Evolutionary conservation across 2,113 vertebrate genomes (phyloP).

Genomic region (Apaloderma vittatum): DNA sequence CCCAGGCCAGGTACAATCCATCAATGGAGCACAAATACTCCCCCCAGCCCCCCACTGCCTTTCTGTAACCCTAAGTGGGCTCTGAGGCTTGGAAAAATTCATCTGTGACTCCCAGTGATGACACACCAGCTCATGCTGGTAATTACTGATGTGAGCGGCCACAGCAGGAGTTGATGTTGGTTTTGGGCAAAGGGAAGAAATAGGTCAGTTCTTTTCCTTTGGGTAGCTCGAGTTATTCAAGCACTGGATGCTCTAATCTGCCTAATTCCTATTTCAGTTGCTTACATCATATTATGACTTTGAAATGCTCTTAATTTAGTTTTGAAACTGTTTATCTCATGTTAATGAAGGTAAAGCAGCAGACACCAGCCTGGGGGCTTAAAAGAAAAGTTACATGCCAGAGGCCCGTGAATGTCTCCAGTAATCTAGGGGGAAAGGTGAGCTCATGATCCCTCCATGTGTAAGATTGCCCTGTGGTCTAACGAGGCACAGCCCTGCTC

Average conservation of each 20-base stretch:
- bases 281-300: not conserved
- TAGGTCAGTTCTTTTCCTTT: conserved; percentile 5
- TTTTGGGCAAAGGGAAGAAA: conserved; percentile 13
- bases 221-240: not conserved
- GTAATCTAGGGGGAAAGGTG: not conserved
- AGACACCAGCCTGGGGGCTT: not conserved
- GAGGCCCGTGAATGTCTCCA: not conserved
- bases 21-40: not conserved
- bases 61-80: not conserved
- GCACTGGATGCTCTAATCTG: not conserved
- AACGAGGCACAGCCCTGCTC: not conserved
- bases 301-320: not conserved
- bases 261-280: not conserved
- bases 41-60: rapidly evolving
- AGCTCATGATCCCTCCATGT: not conserved
- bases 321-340: conserved; percentile 17
- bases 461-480: rapidly evolving
- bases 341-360: not conserved
- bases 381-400: not conserved
- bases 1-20: not conserved
- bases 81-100: not conserved
- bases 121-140: not conserved
- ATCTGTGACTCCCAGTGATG: not conserved
- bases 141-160: not conserved
- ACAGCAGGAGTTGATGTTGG: not conserved